Conservation (phyloP, 2,797 vertebrate genomes). For the Arremon aurantiirostris region DNA sequence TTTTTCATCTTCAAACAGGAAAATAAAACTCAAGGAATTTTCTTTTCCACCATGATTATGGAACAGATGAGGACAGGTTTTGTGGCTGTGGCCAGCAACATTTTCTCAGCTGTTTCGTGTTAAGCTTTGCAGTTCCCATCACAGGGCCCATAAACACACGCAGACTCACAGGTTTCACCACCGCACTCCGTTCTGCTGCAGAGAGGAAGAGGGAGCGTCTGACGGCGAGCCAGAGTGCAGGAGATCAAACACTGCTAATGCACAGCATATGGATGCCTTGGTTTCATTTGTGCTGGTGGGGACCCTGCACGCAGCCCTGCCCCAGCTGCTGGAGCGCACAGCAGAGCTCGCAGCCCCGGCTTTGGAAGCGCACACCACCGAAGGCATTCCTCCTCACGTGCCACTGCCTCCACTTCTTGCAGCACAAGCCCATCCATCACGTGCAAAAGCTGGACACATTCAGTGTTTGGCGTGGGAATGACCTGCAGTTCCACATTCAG, state of each 20-base stretch:
- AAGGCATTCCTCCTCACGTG: background rate
- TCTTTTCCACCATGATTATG: background rate
- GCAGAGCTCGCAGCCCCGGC: background rate
- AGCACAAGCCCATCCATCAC: background rate
- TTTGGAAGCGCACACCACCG: background rate
- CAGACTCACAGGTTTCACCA: background rate
- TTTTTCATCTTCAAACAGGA: background rate
- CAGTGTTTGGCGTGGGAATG: background rate
- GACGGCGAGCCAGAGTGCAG: background rate
- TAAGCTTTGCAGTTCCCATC: background rate
- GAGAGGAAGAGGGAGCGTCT: background rate
- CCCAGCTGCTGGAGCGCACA: background rate
- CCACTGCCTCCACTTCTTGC: background rate
- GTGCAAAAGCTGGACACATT: background rate
- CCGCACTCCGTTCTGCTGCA: background rate
- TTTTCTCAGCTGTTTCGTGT: background rate
- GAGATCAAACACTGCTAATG: slow-evolving; percentile 41
- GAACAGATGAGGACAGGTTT: slow-evolving; percentile 21
- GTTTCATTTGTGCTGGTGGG: slow-evolving; percentile 5
- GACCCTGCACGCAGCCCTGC: background rate
- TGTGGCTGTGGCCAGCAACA: background rate
- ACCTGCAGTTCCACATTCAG: background rate
- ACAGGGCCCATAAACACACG: background rate
- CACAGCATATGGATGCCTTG: slow-evolving; percentile 26
- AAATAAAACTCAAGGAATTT: background rate